phyloP scores from a whole-genome alignment of 1,140 invertebrate genomes.

The Colletes gigas region DNA sequence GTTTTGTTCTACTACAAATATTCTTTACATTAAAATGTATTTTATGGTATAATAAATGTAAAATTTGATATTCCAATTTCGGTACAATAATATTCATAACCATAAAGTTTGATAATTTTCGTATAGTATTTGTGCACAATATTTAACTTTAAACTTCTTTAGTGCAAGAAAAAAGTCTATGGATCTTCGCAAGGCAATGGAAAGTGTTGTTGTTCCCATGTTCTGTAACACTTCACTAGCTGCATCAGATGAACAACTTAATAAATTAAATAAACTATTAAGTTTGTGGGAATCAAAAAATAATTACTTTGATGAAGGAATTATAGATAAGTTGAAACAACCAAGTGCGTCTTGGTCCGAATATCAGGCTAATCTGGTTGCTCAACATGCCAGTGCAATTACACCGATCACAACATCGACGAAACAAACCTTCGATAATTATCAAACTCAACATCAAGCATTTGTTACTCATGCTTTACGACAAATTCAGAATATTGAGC shows the following conservation, averaged over 20 bases:
- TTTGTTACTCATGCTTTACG: slow-evolving; percentile 95
- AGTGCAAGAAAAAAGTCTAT: slow-evolving; percentile 97
- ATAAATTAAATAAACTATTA: slow-evolving; percentile 94
- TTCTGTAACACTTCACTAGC: slow-evolving; percentile 95
- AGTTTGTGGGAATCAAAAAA: slow-evolving; percentile 97
- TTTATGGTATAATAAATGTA: neutral
- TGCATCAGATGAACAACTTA: slow-evolving; percentile 92
- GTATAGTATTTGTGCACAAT: neutral
- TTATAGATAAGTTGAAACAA: slow-evolving; percentile 92
- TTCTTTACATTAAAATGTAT: neutral
- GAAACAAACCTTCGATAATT: slow-evolving; percentile 89
- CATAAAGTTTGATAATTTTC: slow-evolving; percentile 20
- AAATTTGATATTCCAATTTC: slow-evolving; percentile 1
- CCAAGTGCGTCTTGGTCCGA: slow-evolving; percentile 90
- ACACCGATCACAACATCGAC: slow-evolving; percentile 88
- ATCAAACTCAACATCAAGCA: slow-evolving; percentile 96
- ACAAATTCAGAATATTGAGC: slow-evolving; percentile 91
- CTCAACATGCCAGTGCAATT: slow-evolving; percentile 89
- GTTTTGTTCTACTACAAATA: neutral
- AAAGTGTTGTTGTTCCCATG: slow-evolving; percentile 97
- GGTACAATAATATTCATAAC: slow-evolving; percentile 3
- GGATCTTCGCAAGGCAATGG: slow-evolving; percentile 94
- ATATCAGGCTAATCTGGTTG: slow-evolving; percentile 91
- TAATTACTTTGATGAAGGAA: slow-evolving; percentile 93
- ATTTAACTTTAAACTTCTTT: slow-evolving; percentile 76